Conservation (phyloP, 2,797 vertebrate genomes). For the Adrianichthys oophorus region DNA sequence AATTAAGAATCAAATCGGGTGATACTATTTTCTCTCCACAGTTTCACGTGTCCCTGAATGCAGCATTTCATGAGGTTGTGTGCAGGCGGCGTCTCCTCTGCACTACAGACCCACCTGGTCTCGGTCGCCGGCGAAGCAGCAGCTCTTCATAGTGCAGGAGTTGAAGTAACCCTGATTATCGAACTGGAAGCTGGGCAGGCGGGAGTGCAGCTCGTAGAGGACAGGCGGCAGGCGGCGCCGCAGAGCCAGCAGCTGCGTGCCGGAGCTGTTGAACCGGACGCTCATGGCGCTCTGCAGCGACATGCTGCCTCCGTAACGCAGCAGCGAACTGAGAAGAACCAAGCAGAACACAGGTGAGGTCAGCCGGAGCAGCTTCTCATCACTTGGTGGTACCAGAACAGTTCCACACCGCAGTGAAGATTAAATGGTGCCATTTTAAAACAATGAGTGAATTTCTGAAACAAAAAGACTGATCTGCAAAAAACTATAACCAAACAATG, state of each 20-base stretch:
- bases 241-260: slow-evolving; percentile 93
- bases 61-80: too few species aligned
- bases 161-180: slow-evolving; percentile 99
- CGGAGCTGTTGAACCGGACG: slow-evolving; percentile 95
- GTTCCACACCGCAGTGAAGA: too few species aligned
- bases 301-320: slow-evolving; percentile 94
- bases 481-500: too few species aligned
- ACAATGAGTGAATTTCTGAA: too few species aligned
- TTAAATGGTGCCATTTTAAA: too few species aligned
- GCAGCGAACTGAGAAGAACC: slow-evolving; percentile 81
- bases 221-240: slow-evolving; percentile 93
- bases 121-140: slow-evolving; percentile 96
- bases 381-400: not conserved
- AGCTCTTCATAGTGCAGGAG: slow-evolving; percentile 99
- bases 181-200: slow-evolving; percentile 97
- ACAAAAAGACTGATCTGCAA: not conserved
- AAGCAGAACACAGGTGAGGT: accelerated
- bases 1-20: too few species aligned
- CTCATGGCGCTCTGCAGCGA: slow-evolving; percentile 99
- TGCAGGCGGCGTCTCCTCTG: too few species aligned
- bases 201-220: slow-evolving; percentile 96
- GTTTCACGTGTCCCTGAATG: too few species aligned
- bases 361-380: not conserved
- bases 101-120: slow-evolving; percentile 84
- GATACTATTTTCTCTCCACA: too few species aligned